Evolutionary conservation across 2,797 vertebrate genomes (phyloP).

Genomic region (Acanthornis magna): DNA sequence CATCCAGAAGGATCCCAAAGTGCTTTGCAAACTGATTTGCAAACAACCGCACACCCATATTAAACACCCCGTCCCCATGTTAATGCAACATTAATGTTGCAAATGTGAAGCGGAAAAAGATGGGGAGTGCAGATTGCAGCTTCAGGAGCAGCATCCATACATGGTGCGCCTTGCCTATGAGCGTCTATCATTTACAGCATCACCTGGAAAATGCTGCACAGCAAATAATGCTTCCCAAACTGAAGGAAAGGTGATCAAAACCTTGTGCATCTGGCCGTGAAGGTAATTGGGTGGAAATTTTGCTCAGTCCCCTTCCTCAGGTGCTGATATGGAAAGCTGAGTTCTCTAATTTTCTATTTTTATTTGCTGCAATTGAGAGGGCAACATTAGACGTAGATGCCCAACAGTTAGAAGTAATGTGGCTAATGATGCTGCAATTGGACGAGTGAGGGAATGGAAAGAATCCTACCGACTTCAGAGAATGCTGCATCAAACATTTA

Average conservation of each 20-base stretch:
- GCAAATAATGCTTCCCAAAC: not conserved
- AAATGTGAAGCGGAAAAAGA: not conserved
- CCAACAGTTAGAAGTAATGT: slow-evolving; percentile 23
- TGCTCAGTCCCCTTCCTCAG: not conserved
- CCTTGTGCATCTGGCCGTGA: not conserved
- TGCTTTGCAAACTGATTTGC: slow-evolving; percentile 33
- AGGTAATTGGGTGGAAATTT: slow-evolving; percentile 28
- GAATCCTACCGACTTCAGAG: slow-evolving; percentile 37
- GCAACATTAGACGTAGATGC: slow-evolving; percentile 1
- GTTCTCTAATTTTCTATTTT: slow-evolving; percentile 42
- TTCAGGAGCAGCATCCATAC: not conserved
- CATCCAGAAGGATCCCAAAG: slow-evolving; percentile 32
- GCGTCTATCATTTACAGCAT: not conserved
- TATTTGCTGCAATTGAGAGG: slow-evolving; percentile 38
- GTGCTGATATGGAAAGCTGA: slow-evolving; percentile 8
- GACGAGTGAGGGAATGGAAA: not conserved
- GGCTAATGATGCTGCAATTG: slow-evolving; percentile 44
- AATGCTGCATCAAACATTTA: slow-evolving; percentile 7
- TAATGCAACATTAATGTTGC: not conserved
- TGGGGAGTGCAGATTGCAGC: not conserved
- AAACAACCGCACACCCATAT: not conserved
- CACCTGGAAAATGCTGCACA: not conserved
- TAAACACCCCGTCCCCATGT: not conserved
- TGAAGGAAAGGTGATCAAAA: slow-evolving; percentile 1
- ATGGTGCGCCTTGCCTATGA: not conserved